These are phyloP conservation scores for Philereme vetulata DNA, from an alignment of 2,888 invertebrate species.

Conservation along the genomic window DNA sequence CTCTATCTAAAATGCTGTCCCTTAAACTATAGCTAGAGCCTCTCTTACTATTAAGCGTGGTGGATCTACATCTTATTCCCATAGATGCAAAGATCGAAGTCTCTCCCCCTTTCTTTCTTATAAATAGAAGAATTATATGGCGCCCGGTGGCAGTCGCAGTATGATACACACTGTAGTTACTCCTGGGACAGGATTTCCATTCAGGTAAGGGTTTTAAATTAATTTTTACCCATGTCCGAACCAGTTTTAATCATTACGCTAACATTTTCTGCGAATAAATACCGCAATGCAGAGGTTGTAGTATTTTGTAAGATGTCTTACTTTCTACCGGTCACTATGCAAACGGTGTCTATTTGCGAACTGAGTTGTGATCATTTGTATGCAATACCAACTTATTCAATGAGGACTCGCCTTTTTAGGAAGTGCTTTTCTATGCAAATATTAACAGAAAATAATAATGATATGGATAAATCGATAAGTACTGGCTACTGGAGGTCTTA, in stretches of 20 bases:
- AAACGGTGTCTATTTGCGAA: constrained; percentile 55
- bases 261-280: constrained; percentile 11
- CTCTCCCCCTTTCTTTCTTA: too few relatives aligned
- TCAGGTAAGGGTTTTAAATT: too few relatives aligned
- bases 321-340: constrained; percentile 61
- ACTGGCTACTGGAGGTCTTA: background rate
- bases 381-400: constrained; percentile 34
- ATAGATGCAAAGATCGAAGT: too few relatives aligned
- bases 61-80: too few relatives aligned
- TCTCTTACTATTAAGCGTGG: too few relatives aligned
- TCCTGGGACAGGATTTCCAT: too few relatives aligned
- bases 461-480: constrained; percentile 18
- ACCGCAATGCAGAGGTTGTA: constrained; percentile 28
- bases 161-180: too few relatives aligned
- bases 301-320: constrained; percentile 47
- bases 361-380: constrained; percentile 28
- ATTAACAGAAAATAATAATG: too few relatives aligned
- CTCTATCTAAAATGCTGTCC: too few relatives aligned
- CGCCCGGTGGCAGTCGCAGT: too few relatives aligned
- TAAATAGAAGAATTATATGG: too few relatives aligned
- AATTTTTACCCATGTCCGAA: background rate
- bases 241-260: constrained; percentile 5
- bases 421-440: constrained; percentile 16
- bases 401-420: constrained; percentile 25
- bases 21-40: too few relatives aligned